These are phyloP conservation scores for Chlamydotis undulata DNA, from an alignment of 2,113 vertebrate genomes.

Conservation along the genomic window DNA sequence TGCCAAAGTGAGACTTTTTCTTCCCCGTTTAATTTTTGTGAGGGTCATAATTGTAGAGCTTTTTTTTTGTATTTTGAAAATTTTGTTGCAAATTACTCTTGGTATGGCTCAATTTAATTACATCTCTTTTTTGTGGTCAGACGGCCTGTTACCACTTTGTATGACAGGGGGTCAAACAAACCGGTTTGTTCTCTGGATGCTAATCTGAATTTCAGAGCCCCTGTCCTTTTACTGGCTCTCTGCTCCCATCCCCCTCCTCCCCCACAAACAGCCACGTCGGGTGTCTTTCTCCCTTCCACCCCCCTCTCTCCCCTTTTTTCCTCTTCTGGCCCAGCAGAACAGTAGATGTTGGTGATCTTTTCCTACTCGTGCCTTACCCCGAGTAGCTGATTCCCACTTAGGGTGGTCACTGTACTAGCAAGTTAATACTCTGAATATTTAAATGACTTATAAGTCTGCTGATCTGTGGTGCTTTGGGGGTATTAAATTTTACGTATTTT, in stretches of 20 bases:
- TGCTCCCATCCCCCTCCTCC: neutral
- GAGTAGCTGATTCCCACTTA: neutral
- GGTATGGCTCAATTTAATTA: neutral
- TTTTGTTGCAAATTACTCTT: neutral
- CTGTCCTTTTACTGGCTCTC: conserved; percentile 1
- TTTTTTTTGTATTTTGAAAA: neutral
- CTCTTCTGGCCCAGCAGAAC: conserved; percentile 3
- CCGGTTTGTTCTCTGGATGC: conserved; percentile 58
- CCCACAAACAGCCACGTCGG: neutral
- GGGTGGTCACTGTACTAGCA: neutral
- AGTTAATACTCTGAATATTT: neutral
- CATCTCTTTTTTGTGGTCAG: neutral
- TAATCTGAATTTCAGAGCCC: conserved; percentile 72
- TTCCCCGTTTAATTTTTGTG: neutral
- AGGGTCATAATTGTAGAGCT: neutral
- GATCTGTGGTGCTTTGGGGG: neutral
- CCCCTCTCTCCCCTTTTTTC: conserved; percentile 30
- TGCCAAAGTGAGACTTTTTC: neutral
- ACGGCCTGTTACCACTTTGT: neutral
- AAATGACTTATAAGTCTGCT: neutral
- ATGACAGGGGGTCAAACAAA: conserved; percentile 30
- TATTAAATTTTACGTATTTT: neutral
- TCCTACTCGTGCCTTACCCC: neutral
- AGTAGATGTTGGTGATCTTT: conserved; percentile 50
- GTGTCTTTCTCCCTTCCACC: conserved; percentile 20